phyloP scores from a whole-genome alignment of 2,113 vertebrate genomes.

The Eidolon helvum region DNA sequence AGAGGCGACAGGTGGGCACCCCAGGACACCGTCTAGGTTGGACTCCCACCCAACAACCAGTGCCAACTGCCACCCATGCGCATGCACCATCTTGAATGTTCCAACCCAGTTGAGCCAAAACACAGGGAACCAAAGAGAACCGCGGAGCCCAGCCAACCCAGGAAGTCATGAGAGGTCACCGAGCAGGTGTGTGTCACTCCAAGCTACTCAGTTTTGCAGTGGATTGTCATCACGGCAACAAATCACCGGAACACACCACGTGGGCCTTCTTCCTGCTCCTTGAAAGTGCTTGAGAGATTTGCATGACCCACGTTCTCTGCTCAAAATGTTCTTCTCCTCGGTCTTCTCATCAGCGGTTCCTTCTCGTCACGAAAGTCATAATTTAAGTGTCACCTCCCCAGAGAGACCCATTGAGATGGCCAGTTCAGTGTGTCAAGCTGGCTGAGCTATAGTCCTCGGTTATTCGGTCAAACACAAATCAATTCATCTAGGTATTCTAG shows the following conservation, averaged over 20 bases:
- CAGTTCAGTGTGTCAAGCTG: too few relatives aligned
- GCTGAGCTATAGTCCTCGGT: not conserved
- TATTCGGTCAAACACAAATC: not conserved
- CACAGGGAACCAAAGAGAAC: rapidly evolving
- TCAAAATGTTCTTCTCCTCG: not conserved
- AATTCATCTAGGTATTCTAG: too few relatives aligned
- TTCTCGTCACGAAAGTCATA: not conserved
- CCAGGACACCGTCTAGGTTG: not conserved
- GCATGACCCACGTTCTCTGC: too few relatives aligned
- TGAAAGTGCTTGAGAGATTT: not conserved
- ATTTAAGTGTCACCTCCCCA: not conserved
- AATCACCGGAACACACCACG: rapidly evolving
- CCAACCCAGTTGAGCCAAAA: not conserved
- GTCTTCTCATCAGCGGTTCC: not conserved
- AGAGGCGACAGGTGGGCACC: not conserved
- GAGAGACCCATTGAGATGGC: not conserved
- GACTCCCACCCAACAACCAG: not conserved
- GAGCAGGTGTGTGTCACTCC: not conserved
- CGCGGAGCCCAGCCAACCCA: not conserved
- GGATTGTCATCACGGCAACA: not conserved
- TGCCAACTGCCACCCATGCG: rapidly evolving
- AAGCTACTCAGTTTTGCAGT: not conserved
- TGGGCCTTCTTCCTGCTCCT: not conserved
- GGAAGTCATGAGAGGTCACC: not conserved
- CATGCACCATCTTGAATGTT: not conserved